phyloP scores from a whole-genome alignment of 2,888 invertebrate genomes.

The Hydriomena furcata region DNA sequence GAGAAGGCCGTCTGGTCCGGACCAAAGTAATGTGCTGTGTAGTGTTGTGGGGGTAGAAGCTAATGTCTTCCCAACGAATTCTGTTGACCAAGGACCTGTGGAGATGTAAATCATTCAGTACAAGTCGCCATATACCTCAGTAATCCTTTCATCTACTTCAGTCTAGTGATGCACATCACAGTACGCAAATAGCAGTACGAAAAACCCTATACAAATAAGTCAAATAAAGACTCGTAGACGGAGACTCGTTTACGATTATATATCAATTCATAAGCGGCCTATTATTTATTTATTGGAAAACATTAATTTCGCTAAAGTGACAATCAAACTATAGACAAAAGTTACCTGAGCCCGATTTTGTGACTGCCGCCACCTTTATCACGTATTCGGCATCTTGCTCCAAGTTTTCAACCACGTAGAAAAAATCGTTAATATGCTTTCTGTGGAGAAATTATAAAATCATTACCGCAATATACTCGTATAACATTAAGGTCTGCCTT shows the following conservation, averaged over 20 bases:
- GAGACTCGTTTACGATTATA: no score
- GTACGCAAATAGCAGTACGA: no score
- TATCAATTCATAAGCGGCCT: no score
- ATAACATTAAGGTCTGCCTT: no score
- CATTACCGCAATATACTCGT: background rate
- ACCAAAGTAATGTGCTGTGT: slow-evolving; percentile 88
- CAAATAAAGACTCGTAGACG: no score
- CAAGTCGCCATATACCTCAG: no score
- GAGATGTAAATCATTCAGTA: slow-evolving; percentile 12
- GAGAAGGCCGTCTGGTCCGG: slow-evolving; percentile 89
- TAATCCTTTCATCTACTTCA: no score
- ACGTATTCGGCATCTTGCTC: slow-evolving; percentile 89
- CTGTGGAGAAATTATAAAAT: slow-evolving; percentile 47
- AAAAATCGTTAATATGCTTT: slow-evolving; percentile 82
- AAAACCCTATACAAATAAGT: no score
- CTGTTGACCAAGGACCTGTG: slow-evolving; percentile 90
- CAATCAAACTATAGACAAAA: background rate
- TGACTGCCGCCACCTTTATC: slow-evolving; percentile 91
- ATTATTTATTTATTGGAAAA: no score
- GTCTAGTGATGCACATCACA: no score
- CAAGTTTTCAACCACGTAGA: slow-evolving; percentile 87
- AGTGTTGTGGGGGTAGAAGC: slow-evolving; percentile 79
- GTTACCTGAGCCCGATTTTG: slow-evolving; percentile 85
- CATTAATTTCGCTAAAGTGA: no score
- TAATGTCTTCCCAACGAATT: slow-evolving; percentile 89